Percentiles rank a stretch among this genome's conserved stretches.
phyloP scores from a whole-genome alignment of 2,888 invertebrate genomes.

The Gryllus longicercus region DNA sequence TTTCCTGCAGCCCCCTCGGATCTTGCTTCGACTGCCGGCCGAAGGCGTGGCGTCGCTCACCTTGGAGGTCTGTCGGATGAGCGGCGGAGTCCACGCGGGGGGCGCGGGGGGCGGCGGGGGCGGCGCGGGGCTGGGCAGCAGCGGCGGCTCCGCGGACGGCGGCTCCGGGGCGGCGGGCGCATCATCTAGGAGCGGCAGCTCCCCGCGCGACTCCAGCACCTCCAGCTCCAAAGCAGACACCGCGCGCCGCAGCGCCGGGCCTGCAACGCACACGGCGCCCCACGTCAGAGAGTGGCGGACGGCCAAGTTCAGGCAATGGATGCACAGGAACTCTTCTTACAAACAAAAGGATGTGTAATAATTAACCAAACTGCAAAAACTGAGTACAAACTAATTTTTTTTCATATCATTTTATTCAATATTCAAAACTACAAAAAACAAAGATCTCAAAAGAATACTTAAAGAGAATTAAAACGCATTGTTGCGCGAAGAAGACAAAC shows the following conservation, averaged over 20 bases:
- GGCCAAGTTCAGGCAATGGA: background rate
- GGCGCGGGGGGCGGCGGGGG: background rate
- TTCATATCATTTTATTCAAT: too few species aligned
- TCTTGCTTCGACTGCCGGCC: slow-evolving; percentile 50
- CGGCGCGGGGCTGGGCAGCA: background rate
- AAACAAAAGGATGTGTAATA: background rate
- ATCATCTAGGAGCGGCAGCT: background rate
- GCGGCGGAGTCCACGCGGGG: background rate
- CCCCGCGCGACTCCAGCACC: background rate
- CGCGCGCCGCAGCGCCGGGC: background rate
- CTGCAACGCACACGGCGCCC: background rate
- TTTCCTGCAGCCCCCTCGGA: slow-evolving; percentile 51
- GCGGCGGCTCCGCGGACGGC: background rate
- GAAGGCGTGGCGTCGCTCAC: background rate
- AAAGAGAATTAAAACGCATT: background rate
- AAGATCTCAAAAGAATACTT: background rate
- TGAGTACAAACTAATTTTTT: background rate
- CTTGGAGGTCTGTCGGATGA: background rate
- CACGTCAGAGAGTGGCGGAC: background rate
- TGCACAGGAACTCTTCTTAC: background rate
- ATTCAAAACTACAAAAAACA: background rate
- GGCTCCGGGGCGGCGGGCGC: background rate
- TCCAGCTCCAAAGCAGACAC: background rate
- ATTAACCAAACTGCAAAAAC: background rate
- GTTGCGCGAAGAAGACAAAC: background rate